phyloP scores from a whole-genome alignment of 2,888 invertebrate genomes.

The Cyclophora albipunctata region DNA sequence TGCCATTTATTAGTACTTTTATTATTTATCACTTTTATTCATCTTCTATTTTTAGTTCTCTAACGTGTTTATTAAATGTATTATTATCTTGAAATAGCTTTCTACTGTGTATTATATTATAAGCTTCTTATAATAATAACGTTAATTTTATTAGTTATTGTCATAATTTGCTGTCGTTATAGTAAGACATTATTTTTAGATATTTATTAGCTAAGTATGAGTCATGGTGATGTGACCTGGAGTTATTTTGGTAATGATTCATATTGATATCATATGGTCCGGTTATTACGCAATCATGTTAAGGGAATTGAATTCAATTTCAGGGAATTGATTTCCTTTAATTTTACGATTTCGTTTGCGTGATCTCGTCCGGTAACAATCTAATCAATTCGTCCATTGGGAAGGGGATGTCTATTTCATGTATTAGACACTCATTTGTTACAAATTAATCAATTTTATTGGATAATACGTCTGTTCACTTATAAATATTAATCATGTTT shows the following conservation, averaged over 20 bases:
- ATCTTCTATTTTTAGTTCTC: conserved; percentile 31
- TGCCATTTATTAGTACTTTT: conserved; percentile 42
- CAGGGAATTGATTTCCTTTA: conserved; percentile 64
- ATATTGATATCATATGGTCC: conserved; percentile 17
- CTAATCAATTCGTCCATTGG: conserved; percentile 67
- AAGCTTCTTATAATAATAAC: too few species aligned
- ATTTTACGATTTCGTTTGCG: conserved; percentile 74
- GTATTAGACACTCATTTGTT: conserved; percentile 38
- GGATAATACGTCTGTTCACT: conserved; percentile 30
- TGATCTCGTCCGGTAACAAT: conserved; percentile 70
- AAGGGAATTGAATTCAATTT: conserved; percentile 65
- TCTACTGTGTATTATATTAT: too few species aligned
- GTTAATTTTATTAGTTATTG: too few species aligned
- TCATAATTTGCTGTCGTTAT: too few species aligned
- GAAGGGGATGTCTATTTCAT: conserved; percentile 40
- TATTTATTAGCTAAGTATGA: conserved; percentile 1
- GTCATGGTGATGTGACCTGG: too few species aligned
- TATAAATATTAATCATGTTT: conserved; percentile 13
- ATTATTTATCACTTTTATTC: conserved; percentile 37
- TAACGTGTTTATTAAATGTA: conserved; percentile 37
- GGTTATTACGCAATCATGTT: conserved; percentile 37
- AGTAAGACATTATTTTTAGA: conserved; percentile 7
- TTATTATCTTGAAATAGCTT: background rate
- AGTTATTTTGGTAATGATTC: background rate
- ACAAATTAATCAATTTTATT: conserved; percentile 58